phyloP scores from a whole-genome alignment of 1,140 invertebrate species.

The Conus ventricosus region DNA sequence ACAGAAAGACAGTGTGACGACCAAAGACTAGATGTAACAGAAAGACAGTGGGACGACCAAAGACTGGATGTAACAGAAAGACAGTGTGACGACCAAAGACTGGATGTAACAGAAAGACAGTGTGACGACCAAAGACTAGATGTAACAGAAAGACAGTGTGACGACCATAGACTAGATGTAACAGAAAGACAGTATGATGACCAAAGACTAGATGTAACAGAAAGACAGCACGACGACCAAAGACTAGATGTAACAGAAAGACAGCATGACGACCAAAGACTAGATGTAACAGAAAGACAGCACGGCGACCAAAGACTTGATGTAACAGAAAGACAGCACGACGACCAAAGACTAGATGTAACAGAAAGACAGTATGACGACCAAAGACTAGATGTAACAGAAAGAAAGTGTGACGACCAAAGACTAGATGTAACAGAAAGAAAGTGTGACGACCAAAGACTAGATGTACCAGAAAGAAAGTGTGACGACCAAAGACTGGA shows the following conservation, averaged over 20 bases:
- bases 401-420: too few species aligned
- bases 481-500: too few species aligned
- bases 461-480: too few species aligned
- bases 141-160: not conserved
- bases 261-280: too few species aligned
- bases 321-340: too few species aligned
- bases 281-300: not conserved
- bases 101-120: too few species aligned
- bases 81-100: slow-evolving; percentile 6
- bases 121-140: too few species aligned
- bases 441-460: not conserved
- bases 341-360: not conserved
- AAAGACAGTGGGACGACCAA: too few species aligned
- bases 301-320: not conserved
- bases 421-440: not conserved
- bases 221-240: not conserved
- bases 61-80: not conserved
- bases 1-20: not conserved
- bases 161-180: not conserved
- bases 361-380: not conserved
- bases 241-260: too few species aligned
- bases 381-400: too few species aligned
- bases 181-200: too few species aligned
- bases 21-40: not conserved
- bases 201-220: not conserved